Conservation (phyloP, 2,888 invertebrate genomes). For the Philhelius pedissequus region DNA sequence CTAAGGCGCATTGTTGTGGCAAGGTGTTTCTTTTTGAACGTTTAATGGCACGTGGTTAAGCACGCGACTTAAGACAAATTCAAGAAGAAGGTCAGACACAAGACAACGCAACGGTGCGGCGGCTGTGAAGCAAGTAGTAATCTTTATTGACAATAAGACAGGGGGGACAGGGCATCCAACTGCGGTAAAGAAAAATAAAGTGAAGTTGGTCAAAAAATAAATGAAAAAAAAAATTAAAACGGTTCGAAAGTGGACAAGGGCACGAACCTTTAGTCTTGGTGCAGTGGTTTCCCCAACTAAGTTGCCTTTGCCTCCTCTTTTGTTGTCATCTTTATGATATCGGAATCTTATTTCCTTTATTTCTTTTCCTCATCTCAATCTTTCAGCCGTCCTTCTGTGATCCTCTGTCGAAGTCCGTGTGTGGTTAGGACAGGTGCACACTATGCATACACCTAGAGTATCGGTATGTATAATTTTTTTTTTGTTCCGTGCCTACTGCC, state of each 20-base stretch:
- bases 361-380: conserved; percentile 62
- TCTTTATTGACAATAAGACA: conserved; percentile 54
- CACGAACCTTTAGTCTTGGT: conserved; percentile 50
- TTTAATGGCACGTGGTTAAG: conserved; percentile 67
- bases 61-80: conserved; percentile 68
- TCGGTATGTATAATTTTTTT: conserved; percentile 37
- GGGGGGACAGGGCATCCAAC: conserved; percentile 43
- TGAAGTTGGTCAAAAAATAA: not conserved
- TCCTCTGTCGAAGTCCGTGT: conserved; percentile 62
- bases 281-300: conserved; percentile 60
- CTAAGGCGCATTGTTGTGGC: conserved; percentile 63
- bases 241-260: conserved; percentile 53
- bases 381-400: conserved; percentile 66
- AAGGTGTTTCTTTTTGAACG: conserved; percentile 64
- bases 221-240: conserved; percentile 20
- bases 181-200: conserved; percentile 46
- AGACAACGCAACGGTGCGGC: conserved; percentile 23
- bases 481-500: not conserved
- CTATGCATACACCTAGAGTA: conserved; percentile 35
- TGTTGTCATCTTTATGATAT: conserved; percentile 67
- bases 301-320: conserved; percentile 41
- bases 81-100: conserved; percentile 66
- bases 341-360: conserved; percentile 67
- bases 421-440: conserved; percentile 66
- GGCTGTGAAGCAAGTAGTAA: conserved; percentile 56